A percentile compares a stretch with the other conserved stretches of the same genome.
Conservation (phyloP, 2,797 vertebrate species). For the Lacerta bilineata region DNA sequence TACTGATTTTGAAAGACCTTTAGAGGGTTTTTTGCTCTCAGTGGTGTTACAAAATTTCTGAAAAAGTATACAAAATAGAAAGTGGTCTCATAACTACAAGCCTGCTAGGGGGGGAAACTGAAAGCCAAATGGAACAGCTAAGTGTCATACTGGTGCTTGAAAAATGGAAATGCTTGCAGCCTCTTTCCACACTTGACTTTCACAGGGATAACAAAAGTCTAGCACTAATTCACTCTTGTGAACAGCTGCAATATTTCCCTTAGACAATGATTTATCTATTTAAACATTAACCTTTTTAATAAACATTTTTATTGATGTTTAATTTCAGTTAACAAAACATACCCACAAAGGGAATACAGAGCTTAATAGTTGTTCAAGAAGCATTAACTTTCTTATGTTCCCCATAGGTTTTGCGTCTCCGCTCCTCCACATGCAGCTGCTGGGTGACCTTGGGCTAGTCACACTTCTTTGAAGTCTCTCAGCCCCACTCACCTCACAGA, state of each 20-base stretch:
- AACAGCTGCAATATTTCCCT: not conserved
- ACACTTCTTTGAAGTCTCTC: too few relatives aligned
- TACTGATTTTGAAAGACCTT: too few relatives aligned
- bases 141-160: not conserved
- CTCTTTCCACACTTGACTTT: not conserved
- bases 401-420: not conserved
- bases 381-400: not conserved
- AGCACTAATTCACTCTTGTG: not conserved
- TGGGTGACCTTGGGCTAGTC: too few relatives aligned
- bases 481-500: too few relatives aligned
- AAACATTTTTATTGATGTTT: too few relatives aligned
- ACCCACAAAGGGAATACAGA: too few relatives aligned
- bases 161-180: not conserved
- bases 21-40: too few relatives aligned
- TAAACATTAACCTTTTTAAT: not conserved
- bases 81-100: not conserved
- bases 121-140: not conserved
- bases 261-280: not conserved
- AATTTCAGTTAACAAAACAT: too few relatives aligned
- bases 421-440: too few relatives aligned
- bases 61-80: not conserved
- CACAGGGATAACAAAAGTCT: not conserved
- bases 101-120: not conserved
- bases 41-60: too few relatives aligned
- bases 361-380: too few relatives aligned